Evolutionary conservation across 2,797 vertebrate genomes (phyloP).

Genomic region (Gephyroberyx darwinii): DNA sequence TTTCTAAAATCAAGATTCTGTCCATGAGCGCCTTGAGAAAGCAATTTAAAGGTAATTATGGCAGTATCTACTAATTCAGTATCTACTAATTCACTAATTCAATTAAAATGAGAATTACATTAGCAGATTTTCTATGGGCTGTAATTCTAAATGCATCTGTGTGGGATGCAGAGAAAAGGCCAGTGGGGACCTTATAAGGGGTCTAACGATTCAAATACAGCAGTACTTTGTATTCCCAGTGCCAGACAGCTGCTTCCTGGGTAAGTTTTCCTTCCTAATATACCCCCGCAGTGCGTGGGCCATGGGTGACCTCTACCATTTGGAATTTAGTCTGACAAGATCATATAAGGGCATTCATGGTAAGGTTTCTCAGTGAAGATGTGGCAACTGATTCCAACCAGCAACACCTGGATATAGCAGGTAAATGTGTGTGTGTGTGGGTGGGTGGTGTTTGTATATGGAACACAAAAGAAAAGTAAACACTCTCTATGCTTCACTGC

Average conservation of each 20-base stretch:
- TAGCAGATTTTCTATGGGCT: slow-evolving; percentile 21
- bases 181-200: too few relatives aligned
- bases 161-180: slow-evolving; percentile 35
- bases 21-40: too few relatives aligned
- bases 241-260: slow-evolving; percentile 17
- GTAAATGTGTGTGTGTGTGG: neutral
- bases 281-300: neutral
- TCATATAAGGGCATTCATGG: neutral
- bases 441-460: slow-evolving; percentile 15
- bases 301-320: neutral
- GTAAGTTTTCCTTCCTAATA: slow-evolving; percentile 17
- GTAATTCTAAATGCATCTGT: slow-evolving; percentile 46
- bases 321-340: slow-evolving; percentile 26
- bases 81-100: too few relatives aligned
- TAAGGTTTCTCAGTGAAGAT: slow-evolving; percentile 8
- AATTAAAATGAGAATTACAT: slow-evolving; percentile 38
- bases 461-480: slow-evolving; percentile 68
- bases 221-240: slow-evolving; percentile 23
- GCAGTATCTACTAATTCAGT: neutral
- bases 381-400: slow-evolving; percentile 26
- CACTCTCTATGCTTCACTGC: slow-evolving; percentile 49
- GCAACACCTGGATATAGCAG: slow-evolving; percentile 30
- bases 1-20: too few relatives aligned
- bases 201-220: slow-evolving; percentile 18
- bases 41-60: slow-evolving; percentile 5